Evolutionary conservation across 1,140 invertebrate genomes (phyloP), one percentile per base, ranked within the genome.

Genomic region (Dendroctonus valens): DNA sequence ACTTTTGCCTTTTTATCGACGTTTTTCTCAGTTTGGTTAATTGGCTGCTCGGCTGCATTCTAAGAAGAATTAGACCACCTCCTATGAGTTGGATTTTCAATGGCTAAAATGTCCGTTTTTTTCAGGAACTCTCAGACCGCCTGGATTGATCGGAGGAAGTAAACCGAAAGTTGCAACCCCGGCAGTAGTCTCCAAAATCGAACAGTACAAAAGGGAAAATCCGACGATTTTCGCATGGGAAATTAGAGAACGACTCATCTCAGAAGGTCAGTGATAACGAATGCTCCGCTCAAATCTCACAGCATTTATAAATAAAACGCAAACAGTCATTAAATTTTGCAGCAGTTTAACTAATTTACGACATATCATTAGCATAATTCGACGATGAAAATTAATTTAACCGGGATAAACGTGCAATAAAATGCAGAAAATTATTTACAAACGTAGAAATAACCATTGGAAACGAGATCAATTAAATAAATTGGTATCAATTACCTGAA

Each of bases 201-300:
- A 96, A 81, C 92, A 95, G 79, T 97, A 97, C 84, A 97, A 97
- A 83, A 81, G 94, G 67, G 93, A 97, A 81, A 96, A 97, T 81
- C 94, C 93, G n/a, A 97, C 94, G 60, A 96, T 99, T 79, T 97
- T 97, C 83, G 97, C 97, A 26, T 96, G 94, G 94, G 94, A 96
- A 85, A 96, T 97, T 71, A 83, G 94, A 37, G 94, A 96, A 80
- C 85, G 93, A 77, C 87, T 96, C 67, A 96, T 97, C 75, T 93
- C 93, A 50, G 94, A 97, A 89, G 92, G 93, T 95, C 85, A 86
- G 81, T 59, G 8, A 52, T 46, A 46, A 11, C 44, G 9, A 46
- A 26, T 26, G 26, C 26, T 26, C 1, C 26, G 26, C 26, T 26
- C 26, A 46, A 46, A 12, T 12, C 12, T 12, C 44, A 46, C 12